A percentile compares a stretch with the other conserved stretches of the same genome.
Evolutionary conservation across 2,113 vertebrate species (phyloP).

Genomic region (Oncorhynchus keta): DNA sequence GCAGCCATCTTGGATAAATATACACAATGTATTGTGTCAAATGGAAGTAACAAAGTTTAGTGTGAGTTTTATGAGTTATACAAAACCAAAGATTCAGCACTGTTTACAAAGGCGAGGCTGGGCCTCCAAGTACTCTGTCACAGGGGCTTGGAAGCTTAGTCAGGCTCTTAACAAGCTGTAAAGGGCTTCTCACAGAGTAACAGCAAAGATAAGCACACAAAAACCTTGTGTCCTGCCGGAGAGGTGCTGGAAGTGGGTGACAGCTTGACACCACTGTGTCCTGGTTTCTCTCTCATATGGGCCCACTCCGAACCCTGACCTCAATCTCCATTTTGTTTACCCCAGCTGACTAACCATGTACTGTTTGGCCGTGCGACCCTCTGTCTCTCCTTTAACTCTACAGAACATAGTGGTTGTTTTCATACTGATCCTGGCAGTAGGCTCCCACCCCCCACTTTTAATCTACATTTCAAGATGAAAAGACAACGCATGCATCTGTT

Average conservation of each 20-base stretch:
- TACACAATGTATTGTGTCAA: not conserved
- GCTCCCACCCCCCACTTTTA: not conserved
- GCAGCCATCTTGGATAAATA: too few relatives aligned
- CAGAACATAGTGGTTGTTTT: conserved; percentile 7
- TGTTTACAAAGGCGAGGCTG: not conserved
- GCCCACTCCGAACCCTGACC: not conserved
- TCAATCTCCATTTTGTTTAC: conserved; percentile 14
- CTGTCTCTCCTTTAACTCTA: conserved; percentile 5
- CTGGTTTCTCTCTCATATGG: not conserved
- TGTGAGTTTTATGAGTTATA: not conserved
- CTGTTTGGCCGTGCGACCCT: conserved; percentile 3
- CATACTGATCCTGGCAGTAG: not conserved
- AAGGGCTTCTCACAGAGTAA: conserved; percentile 26
- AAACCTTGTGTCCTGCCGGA: conserved; percentile 2
- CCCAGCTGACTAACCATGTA: conserved; percentile 2
- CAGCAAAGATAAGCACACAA: not conserved
- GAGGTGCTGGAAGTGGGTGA: conserved; percentile 26
- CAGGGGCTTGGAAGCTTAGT: not conserved
- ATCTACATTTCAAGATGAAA: conserved; percentile 44
- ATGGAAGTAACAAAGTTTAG: not conserved
- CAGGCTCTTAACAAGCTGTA: conserved; percentile 21
- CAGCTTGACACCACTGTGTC: conserved; percentile 15
- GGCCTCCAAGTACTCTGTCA: not conserved
- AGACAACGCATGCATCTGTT: conserved; percentile 27
- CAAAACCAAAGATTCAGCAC: not conserved